Evolutionary conservation across 2,797 vertebrate species (phyloP), one percentile per base, ranked within the genome.

Genomic region (Remorina albescens): DNA sequence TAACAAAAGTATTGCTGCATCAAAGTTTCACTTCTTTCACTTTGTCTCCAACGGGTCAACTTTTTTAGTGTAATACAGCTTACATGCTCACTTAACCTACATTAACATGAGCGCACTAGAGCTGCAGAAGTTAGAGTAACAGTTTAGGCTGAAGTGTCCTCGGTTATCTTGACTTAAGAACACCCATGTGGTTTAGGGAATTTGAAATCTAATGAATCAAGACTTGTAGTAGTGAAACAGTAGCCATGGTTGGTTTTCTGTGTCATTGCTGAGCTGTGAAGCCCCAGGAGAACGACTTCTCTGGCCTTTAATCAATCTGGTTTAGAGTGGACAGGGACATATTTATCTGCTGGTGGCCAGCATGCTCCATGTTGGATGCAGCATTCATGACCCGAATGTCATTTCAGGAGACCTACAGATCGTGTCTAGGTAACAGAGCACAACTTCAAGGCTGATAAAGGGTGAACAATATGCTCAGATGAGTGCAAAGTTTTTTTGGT

Each of bases 291-390:
- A 87, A 65, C 13, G 65, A 78, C 78, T 54, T 8, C 80, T 78
- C 73, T 59, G 44, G 74, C 71, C 66, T 71, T 81, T 79, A 89
- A 90, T 90, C 81, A 84, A 76, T 88, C 76, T 47, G 83, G 61
- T 82, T 88, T 80, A 84, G 70, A 86, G 74, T 4, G 71, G 77
- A 86, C 79, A 82, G 74, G 54, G 58, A 71, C 58, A 25, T 67
- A 74, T 50, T 62, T 83, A 86, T 74, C 80, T 57, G 76, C 67
- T 50, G 85, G 66, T 77, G 73, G 61, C 80, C 70, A 80, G 72
- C 79, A 64, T 26, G 61, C 59, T 79, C 63, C 39, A 55, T 63
- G 73, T 58, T 58, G 57, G 56, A 74, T 57, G 63, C 55, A 46
- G 59, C 36, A 67, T 81, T 74, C 82, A 84, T 80, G 86, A 81